Conservation (phyloP, 2,888 invertebrate genomes). For the Cynaeus angustus region DNA sequence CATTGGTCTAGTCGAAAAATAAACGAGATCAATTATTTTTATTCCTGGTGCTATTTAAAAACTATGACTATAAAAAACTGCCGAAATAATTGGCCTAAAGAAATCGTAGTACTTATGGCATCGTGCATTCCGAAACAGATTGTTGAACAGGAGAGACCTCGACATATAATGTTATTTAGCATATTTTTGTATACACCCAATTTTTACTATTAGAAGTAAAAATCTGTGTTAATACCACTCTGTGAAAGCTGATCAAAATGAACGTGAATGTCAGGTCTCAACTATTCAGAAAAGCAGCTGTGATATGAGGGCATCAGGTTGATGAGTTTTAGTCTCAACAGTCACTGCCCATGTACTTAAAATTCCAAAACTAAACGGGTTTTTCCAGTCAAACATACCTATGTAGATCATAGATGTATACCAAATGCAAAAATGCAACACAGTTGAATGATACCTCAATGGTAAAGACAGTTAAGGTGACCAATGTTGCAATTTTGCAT, state of each 20-base stretch:
- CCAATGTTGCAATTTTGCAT: constrained; percentile 31
- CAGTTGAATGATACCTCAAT: constrained; percentile 4
- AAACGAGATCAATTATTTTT: constrained; percentile 46
- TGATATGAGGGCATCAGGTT: constrained; percentile 47
- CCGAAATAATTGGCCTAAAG: constrained; percentile 44
- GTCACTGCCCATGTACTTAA: constrained; percentile 39
- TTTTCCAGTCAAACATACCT: constrained; percentile 13
- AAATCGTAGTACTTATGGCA: constrained; percentile 22
- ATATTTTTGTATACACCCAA: constrained; percentile 27
- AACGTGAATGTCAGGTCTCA: constrained; percentile 21
- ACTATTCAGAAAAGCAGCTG: constrained; percentile 41
- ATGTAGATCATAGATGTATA: constrained; percentile 22
- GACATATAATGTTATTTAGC: constrained; percentile 8
- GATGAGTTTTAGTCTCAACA: constrained; percentile 16
- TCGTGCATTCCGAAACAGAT: constrained; percentile 37
- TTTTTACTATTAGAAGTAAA: constrained; percentile 13
- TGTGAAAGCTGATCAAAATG: too few species aligned
- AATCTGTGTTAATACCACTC: constrained; percentile 16
- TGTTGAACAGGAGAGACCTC: constrained; percentile 30
- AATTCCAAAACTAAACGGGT: constrained; percentile 38
- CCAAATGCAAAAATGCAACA: constrained; percentile 12
- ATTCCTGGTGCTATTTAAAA: constrained; percentile 46
- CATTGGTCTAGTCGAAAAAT: constrained; percentile 56
- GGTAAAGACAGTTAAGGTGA: constrained; percentile 3
- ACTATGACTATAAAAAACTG: constrained; percentile 45